Base-by-base conservation (phyloP, 2,888 invertebrate genomes). In the Lochmaea crataegi region DNA sequence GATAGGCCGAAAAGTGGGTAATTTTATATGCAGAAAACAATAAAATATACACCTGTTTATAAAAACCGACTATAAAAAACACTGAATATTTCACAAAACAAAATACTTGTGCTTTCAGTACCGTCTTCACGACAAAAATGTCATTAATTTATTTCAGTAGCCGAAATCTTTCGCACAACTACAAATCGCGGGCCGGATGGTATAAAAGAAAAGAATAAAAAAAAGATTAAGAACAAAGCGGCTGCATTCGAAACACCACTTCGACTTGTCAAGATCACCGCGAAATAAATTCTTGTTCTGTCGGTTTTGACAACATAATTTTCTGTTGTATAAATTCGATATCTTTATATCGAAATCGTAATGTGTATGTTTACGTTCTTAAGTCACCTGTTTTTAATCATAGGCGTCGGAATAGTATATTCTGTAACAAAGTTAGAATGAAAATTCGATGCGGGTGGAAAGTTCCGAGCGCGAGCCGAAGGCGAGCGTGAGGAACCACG, bases 221-320 rank as follows among this genome's bases (percentile, higher is more conserved):
- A 63, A 68, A 57, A 41, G n/a, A 65, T 65, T 14, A 69, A 51
- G 53, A 56, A 68, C 73, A 69, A 69, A 73, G 73, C 65, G 65
- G 61, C 61, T 41, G 42, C 42, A 53, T 53, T 51, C 69, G 68
- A 65, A 73, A 73, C 58, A 73, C 32, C 73, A 65, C 69, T 65
- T 68, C 61, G 69, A 60, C 22, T 61, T 69, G 73, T 73, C 73
- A 56, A 69, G 68, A 18, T 60, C 60, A 60, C 65, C 41, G 65
- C 51, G 48, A 56, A 65, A 73, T 73, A 73, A 73, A 73, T 73
- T 69, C 53, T 53, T 65, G n/a, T 42, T 60, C 65, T 69, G 73
- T 73, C 68, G 51, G 60, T 60, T 69, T 73, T 73, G 73, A 73
- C 73, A 73, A 69, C 73, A 73, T 73, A 73, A 73, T 73, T 73